Evolutionary conservation across 2,113 vertebrate genomes (phyloP).

Genomic region (Vireo altiloquus): DNA sequence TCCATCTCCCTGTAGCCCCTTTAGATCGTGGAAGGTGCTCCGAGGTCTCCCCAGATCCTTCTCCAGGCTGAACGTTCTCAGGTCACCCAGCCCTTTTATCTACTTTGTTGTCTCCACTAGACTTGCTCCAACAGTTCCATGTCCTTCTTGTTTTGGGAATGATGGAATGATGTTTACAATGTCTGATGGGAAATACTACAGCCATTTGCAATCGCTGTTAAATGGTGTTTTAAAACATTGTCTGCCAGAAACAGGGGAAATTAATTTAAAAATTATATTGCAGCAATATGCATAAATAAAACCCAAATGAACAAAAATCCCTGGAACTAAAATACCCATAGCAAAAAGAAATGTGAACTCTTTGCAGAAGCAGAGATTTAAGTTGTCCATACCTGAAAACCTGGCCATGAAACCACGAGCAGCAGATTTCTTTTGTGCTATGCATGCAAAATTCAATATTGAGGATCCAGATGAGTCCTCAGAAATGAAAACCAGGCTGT

Average conservation of each 20-base stretch:
- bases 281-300: background rate
- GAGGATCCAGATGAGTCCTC: background rate
- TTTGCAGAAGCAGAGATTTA: background rate
- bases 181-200: background rate
- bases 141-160: background rate
- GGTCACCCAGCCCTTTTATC: background rate
- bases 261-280: background rate
- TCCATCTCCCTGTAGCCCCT: background rate
- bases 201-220: background rate
- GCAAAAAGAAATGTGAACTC: background rate
- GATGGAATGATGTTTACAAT: background rate
- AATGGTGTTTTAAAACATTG: background rate
- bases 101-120: fast-evolving
- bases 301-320: background rate
- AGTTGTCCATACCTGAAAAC: background rate
- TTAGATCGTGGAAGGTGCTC: background rate
- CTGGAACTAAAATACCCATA: background rate
- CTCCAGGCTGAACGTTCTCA: background rate
- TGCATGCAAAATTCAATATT: background rate
- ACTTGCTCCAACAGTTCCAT: background rate
- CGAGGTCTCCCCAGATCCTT: background rate
- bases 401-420: background rate
- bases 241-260: background rate
- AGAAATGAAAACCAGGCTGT: background rate
- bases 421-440: background rate